Evolutionary conservation across 2,113 vertebrate species (phyloP).

Genomic region (Urocynchramus pylzowi): DNA sequence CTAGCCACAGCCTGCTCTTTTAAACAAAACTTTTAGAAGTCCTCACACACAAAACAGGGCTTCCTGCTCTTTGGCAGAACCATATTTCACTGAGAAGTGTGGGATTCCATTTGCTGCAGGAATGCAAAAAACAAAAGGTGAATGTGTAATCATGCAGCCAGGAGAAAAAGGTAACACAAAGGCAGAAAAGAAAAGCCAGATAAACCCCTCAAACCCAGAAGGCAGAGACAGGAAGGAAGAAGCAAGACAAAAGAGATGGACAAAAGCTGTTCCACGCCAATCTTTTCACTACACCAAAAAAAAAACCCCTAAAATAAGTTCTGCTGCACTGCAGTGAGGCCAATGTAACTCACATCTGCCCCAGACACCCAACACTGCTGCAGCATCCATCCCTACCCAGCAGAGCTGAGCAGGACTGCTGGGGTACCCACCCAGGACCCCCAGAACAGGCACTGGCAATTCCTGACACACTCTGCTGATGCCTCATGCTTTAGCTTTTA

Average conservation of each 20-base stretch:
- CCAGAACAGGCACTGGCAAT: background rate
- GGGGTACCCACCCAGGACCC: background rate
- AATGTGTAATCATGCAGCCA: background rate
- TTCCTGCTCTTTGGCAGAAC: background rate
- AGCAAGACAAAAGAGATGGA: background rate
- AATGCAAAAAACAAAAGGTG: background rate
- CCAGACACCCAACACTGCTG: background rate
- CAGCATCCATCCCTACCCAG: background rate
- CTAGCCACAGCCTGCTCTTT: background rate
- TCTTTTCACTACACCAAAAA: background rate
- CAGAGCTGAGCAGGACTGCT: background rate
- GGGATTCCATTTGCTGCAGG: background rate
- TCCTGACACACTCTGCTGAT: background rate
- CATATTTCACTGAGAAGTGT: background rate
- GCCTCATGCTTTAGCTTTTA: no score
- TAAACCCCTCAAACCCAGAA: background rate
- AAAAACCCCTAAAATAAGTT: background rate
- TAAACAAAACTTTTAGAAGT: background rate
- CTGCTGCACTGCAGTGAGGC: background rate
- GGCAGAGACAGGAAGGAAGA: background rate
- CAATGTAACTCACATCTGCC: background rate
- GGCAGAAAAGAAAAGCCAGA: background rate
- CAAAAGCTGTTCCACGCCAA: background rate
- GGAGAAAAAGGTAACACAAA: background rate
- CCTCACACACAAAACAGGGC: background rate